Evolutionary conservation across 2,888 invertebrate species (phyloP), one percentile per base, ranked within the genome.

Genomic region (Furcula furcula): DNA sequence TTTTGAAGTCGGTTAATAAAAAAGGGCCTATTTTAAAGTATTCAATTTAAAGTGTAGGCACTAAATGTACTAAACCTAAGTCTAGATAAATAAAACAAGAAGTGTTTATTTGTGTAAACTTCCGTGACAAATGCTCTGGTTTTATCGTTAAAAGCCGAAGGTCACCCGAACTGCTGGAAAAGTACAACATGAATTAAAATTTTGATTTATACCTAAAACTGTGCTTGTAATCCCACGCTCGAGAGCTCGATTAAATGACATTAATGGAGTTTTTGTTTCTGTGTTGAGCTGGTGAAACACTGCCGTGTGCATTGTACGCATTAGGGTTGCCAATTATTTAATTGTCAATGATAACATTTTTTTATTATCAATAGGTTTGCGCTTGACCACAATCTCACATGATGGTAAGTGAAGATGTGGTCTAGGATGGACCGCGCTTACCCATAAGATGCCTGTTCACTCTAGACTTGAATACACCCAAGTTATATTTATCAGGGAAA

Each of bases 141-240:
- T 75, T 54, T 73, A 73, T 58, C 68, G 57, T 55, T 66, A 62
- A 75, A 63, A 60, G 51, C 65, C 63, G 80, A 84, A 84, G 82
- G 82, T 74, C 81, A 68, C 42, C 41, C 40, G 44, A 55, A 56
- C 46, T 40, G 49, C 64, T 77, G 78, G 76, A 81, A 84, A 84
- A 76, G 76, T 80, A 82, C 75, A 63, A 61, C 61, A 63, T 65
- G 68, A 69, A 76, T 81, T 78, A 76, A 77, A 75, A 53, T 64
- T 73, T n/a, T 74, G 76, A 76, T 80, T 80, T 71, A 70, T 77
- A 81, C 74, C 76, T 79, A 76, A 82, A 79, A 67, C 63, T 69
- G 54, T 57, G 60, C 55, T 66, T 60, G 70, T 76, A 82, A 83
- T 83, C 79, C 81, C 77, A 81, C 81, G 82, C 75, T 80, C 75